Evolutionary conservation across 2,888 invertebrate genomes (phyloP), one percentile per base, ranked within the genome.

Genomic region (Laspeyria flexula): DNA sequence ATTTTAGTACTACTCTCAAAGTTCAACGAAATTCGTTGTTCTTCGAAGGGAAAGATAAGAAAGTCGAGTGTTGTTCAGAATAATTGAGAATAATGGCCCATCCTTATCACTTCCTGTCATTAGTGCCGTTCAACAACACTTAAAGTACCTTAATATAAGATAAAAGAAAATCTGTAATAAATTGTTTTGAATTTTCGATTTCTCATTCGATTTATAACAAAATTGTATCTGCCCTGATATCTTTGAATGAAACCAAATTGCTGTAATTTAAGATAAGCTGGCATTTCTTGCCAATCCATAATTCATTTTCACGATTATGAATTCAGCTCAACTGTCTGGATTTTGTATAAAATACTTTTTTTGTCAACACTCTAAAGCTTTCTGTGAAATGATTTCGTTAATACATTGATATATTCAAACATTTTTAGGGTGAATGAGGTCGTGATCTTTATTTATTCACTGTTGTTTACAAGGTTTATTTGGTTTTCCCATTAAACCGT

Each of bases 371-470:
- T 49, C 58, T 58, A 58, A 44, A 35, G 41, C 43, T 46, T 43
- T 38, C 44, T 54, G 35, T 47, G 42, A 42, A 53, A 55, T 59
- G 42, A 55, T 46, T 35, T 21, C 35, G 37, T 55, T 62, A 53
- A 60, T 56, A 43, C 43, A 38, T 45, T 55, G 33, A 56, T 65
- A 60, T 67, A 73, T 60, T 53, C 34, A 12, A 40, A 49, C 58
- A 38, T 58, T 61, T 21, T 60, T 59, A 55, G 48, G 49, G 37
- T 45, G 56, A 63, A 54, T 57, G 12, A 53, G 62, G 62, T 61
- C 43, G 48, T 33, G 49, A 44, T 56, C 41, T 58, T 70, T 71
- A 71, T 70, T 69, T 65, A 73, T 74, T 74, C 59, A 59, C 43
- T 50, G 42, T 39, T 59, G 53, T 64, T 58, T 50, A 55, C 55